Percentiles rank a stretch among this genome's conserved stretches.
phyloP scores from a whole-genome alignment of 2,113 vertebrate species.

The Daphoenositta chrysoptera region DNA sequence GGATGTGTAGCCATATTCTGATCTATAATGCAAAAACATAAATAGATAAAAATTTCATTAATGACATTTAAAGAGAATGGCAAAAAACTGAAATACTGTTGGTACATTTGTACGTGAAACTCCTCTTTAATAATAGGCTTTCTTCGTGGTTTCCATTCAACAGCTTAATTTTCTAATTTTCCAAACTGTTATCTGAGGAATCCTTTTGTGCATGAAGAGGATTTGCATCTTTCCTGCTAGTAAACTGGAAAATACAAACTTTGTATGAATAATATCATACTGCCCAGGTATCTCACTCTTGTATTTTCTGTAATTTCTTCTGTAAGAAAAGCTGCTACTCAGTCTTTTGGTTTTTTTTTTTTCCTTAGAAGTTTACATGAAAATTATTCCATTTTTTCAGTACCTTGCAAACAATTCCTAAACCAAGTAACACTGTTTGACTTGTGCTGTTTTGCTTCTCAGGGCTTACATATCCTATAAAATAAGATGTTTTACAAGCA shows the following conservation, averaged over 20 bases:
- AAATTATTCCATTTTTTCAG: background rate
- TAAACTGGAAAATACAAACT: background rate
- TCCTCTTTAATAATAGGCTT: background rate
- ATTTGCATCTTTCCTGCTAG: background rate
- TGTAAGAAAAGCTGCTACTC: background rate
- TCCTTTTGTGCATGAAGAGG: background rate
- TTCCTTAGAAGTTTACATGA: background rate
- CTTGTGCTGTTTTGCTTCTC: background rate
- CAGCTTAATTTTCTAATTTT: background rate
- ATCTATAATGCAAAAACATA: conserved; percentile 80
- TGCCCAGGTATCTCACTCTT: background rate
- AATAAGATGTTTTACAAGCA: background rate
- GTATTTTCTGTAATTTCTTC: background rate
- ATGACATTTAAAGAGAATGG: background rate
- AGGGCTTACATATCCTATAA: background rate
- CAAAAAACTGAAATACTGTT: background rate
- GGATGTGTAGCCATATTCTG: conserved; percentile 99
- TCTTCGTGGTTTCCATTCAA: background rate
- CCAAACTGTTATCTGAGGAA: background rate
- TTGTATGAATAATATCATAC: background rate
- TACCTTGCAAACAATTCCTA: background rate
- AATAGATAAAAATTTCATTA: conserved; percentile 22
- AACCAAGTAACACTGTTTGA: background rate
- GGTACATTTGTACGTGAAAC: background rate
- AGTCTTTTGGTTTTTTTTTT: background rate